Conservation (phyloP, 2,888 invertebrate genomes). For the Agonopterix subpropinquella region DNA sequence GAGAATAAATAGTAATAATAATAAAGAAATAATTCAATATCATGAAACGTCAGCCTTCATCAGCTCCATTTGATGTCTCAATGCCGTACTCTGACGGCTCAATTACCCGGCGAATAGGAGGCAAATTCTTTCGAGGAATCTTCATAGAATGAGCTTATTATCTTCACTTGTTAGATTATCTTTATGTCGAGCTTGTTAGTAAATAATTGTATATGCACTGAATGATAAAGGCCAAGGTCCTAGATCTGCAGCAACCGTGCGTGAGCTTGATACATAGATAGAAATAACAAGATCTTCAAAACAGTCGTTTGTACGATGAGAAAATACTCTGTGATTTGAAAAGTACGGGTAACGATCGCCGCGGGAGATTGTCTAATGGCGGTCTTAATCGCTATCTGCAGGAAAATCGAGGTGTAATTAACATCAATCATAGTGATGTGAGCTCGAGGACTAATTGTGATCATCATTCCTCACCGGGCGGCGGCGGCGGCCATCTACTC, state of each 20-base stretch:
- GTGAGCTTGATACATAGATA: conserved; percentile 5
- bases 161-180: conserved; percentile 9
- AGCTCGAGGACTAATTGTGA: conserved; percentile 52
- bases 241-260: conserved; percentile 3
- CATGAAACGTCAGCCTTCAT: conserved; percentile 23
- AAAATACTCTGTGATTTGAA: conserved; percentile 11
- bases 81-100: conserved; percentile 28
- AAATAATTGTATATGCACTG: conserved; percentile 8
- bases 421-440: conserved; percentile 65
- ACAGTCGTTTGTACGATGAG: conserved; percentile 1
- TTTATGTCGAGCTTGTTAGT: conserved; percentile 12
- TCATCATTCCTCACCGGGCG: conserved; percentile 38
- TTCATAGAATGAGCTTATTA: conserved; percentile 8
- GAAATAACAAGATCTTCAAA: not conserved
- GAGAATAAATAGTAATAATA: not conserved
- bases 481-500: conserved; percentile 13
- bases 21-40: conserved; percentile 12
- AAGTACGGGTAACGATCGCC: conserved; percentile 48
- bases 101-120: conserved; percentile 30
- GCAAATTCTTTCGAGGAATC: conserved; percentile 13
- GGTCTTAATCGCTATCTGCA: conserved; percentile 53
- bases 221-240: conserved; percentile 7
- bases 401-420: conserved; percentile 63
- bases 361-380: conserved; percentile 53
- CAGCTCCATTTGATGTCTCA: conserved; percentile 27